phyloP scores from a whole-genome alignment of 2,888 invertebrate species.

The Tipula helvola region DNA sequence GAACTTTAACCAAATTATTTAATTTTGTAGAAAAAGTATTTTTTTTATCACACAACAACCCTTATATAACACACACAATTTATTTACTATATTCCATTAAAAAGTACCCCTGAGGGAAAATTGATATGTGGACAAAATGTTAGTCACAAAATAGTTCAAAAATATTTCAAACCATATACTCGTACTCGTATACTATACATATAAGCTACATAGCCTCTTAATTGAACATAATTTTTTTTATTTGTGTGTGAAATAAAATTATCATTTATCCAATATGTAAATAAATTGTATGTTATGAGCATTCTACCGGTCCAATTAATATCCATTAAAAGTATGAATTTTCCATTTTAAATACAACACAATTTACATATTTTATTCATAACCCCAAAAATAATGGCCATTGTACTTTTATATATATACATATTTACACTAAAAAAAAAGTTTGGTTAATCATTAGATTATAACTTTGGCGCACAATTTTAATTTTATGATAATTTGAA shows the following conservation, averaged over 20 bases:
- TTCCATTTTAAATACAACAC: background rate
- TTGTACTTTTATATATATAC: background rate
- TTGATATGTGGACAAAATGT: background rate
- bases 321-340: background rate
- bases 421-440: background rate
- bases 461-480: background rate
- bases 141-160: background rate
- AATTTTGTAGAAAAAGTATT: background rate
- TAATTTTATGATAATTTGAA: background rate
- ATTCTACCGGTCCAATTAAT: background rate
- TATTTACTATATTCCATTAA: background rate
- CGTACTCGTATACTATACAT: background rate
- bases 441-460: background rate
- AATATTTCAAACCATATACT: background rate
- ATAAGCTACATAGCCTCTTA: background rate
- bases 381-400: background rate
- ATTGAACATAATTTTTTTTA: background rate
- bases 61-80: background rate
- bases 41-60: background rate
- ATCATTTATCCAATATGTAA: background rate
- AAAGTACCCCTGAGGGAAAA: background rate
- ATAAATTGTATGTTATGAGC: background rate
- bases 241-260: background rate
- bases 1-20: background rate
- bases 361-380: background rate